Percentiles rank a stretch among this genome's conserved stretches.
Conservation (phyloP, 2,797 vertebrate species). For the Neosilurus hyrtlii region DNA sequence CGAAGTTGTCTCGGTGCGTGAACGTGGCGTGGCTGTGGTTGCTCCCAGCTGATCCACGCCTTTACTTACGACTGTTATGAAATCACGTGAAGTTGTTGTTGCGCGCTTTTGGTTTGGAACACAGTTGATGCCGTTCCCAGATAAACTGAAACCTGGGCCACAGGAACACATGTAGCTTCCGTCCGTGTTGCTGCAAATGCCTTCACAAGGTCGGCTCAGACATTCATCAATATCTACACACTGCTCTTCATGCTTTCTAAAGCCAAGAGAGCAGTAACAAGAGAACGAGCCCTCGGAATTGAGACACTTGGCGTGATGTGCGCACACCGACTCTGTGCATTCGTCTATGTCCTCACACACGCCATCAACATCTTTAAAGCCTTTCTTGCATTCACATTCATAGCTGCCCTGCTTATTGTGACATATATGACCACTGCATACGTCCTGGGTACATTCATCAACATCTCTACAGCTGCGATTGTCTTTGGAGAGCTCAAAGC, state of each 20-base stretch:
- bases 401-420: conserved; percentile 64
- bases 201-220: conserved; percentile 52
- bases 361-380: conserved; percentile 58
- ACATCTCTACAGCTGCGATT: conserved; percentile 64
- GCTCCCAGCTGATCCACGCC: background rate
- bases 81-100: background rate
- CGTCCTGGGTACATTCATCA: conserved; percentile 63
- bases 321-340: conserved; percentile 60
- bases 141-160: conserved; percentile 38
- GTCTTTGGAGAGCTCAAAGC: conserved; percentile 63
- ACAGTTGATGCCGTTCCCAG: conserved; percentile 51
- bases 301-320: conserved; percentile 58
- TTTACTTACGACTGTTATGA: background rate
- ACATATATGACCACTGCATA: conserved; percentile 62
- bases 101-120: background rate
- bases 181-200: conserved; percentile 62
- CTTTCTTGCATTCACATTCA: conserved; percentile 62
- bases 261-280: conserved; percentile 68
- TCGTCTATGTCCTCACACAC: conserved; percentile 67
- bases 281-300: conserved; percentile 69
- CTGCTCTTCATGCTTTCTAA: conserved; percentile 43
- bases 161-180: conserved; percentile 68
- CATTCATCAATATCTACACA: conserved; percentile 72
- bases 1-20: background rate
- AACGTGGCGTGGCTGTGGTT: background rate